Conservation (phyloP, 2,797 vertebrate genomes). For the Bradypus variegatus region DNA sequence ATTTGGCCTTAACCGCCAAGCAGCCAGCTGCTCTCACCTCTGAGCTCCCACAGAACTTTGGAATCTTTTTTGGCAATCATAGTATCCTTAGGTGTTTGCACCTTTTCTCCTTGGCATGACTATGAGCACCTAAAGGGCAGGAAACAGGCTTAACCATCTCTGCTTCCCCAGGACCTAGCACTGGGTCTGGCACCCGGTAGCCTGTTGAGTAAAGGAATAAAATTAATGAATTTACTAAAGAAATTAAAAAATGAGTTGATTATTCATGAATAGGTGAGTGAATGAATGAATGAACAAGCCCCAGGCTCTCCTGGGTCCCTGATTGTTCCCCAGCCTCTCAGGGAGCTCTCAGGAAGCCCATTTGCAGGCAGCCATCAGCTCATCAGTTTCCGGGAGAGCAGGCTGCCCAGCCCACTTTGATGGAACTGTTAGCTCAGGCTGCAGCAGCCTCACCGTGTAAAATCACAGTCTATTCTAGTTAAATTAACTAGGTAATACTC, state of each 20-base stretch:
- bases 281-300: neutral
- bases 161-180: neutral
- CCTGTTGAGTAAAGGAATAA: neutral
- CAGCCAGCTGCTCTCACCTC: neutral
- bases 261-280: neutral
- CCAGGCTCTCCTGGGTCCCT: neutral
- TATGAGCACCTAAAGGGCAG: neutral
- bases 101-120: neutral
- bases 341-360: neutral
- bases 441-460: slow-evolving; percentile 69
- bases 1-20: neutral
- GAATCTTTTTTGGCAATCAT: neutral
- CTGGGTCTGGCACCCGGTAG: neutral
- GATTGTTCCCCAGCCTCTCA: neutral
- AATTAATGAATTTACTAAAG: neutral
- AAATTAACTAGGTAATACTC: slow-evolving; percentile 77
- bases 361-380: neutral
- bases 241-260: neutral
- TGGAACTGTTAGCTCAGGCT: slow-evolving; percentile 68
- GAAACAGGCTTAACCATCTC: neutral
- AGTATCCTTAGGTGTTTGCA: neutral
- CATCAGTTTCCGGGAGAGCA: neutral
- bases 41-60: neutral
- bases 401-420: neutral
- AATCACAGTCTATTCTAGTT: slow-evolving; percentile 74